Percentiles rank a stretch among this genome's conserved stretches.
These are phyloP conservation scores for Anguilla pacifica DNA, from an alignment of 2,797 vertebrate genomes.

Conservation along the genomic window DNA sequence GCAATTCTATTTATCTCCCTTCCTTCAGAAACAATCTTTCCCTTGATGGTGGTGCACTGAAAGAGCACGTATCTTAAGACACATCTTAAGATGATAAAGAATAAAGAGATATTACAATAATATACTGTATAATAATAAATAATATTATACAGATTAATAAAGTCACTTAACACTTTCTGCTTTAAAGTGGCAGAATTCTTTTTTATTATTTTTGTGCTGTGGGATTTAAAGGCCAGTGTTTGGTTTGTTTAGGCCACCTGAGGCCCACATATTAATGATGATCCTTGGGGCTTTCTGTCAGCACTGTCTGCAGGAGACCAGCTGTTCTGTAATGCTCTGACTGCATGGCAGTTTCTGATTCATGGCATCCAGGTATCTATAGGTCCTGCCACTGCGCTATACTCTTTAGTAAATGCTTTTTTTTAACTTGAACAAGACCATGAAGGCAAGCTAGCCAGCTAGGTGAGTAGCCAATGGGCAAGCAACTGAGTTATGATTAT, in stretches of 20 bases:
- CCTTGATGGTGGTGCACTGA: neutral
- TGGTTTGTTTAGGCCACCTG: neutral
- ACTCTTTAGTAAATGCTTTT: neutral
- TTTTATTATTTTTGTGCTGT: neutral
- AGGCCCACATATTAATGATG: neutral
- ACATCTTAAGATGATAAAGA: neutral
- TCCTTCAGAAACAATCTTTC: neutral
- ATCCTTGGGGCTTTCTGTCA: neutral
- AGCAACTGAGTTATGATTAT: neutral
- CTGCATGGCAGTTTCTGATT: neutral
- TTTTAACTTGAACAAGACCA: neutral
- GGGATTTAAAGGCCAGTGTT: neutral
- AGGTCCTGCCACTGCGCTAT: neutral
- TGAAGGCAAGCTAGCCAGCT: neutral
- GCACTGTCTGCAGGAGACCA: neutral
- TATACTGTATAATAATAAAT: too few relatives aligned
- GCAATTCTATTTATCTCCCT: neutral
- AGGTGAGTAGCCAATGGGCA: neutral
- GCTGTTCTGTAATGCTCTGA: neutral
- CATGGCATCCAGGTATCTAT: neutral
- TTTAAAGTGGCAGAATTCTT: neutral
- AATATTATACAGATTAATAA: too few relatives aligned
- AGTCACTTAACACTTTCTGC: neutral
- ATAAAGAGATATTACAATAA: neutral
- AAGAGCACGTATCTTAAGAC: neutral